Percentiles rank a stretch among this genome's conserved stretches.
Conservation (phyloP, 2,113 vertebrate species). For the Oncorhynchus nerka region DNA sequence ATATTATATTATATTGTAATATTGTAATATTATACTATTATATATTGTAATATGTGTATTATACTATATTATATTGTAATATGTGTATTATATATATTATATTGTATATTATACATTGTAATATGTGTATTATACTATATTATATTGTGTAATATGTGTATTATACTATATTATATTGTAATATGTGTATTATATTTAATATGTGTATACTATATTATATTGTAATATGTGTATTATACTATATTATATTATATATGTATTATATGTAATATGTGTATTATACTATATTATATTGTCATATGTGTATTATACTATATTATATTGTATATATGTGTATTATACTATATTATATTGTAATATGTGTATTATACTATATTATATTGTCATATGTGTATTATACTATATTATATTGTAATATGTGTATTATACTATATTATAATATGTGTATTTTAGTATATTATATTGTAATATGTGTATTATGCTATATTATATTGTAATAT, state of each 20-base stretch:
- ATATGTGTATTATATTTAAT: slow-evolving; percentile 6
- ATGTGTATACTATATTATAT: background rate
- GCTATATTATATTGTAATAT: background rate
- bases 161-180: background rate
- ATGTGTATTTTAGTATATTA: slow-evolving; percentile 11
- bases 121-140: slow-evolving; percentile 2
- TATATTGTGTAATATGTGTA: no score
- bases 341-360: slow-evolving; percentile 11
- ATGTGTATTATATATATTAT: background rate
- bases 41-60: background rate
- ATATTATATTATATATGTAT: no score
- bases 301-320: background rate
- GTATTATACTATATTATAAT: slow-evolving; percentile 1
- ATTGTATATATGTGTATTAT: no score
- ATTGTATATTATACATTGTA: background rate
- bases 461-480: slow-evolving; percentile 8
- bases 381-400: background rate
- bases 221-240: background rate
- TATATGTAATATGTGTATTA: slow-evolving; percentile 17
- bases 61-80: background rate
- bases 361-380: background rate
- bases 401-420: slow-evolving; percentile 14
- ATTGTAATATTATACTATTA: no score
- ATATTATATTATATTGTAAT: no score
- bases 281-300: no score